Evolutionary conservation across 2,797 vertebrate species (phyloP).

Genomic region (Notolepis coatsorum): DNA sequence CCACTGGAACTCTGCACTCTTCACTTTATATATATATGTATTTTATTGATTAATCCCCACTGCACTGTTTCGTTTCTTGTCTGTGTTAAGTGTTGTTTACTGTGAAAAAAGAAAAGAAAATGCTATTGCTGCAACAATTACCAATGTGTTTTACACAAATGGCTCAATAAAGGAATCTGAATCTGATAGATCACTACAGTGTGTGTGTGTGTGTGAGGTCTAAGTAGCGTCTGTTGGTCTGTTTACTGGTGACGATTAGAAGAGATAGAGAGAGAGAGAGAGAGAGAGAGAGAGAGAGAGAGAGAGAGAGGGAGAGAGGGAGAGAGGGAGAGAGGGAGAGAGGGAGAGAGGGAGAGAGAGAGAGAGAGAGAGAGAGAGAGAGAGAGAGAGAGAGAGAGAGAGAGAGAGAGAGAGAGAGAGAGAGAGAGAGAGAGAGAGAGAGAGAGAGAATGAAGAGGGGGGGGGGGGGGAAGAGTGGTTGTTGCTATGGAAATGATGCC

Average conservation of each 20-base stretch:
- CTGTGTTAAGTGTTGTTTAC: too few relatives aligned
- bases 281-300: neutral
- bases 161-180: too few relatives aligned
- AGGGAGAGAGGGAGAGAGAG: too few relatives aligned
- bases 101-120: too few relatives aligned
- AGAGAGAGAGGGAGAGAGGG: neutral
- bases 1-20: too few relatives aligned
- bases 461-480: conserved; percentile 12
- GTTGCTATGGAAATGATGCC: conserved; percentile 22
- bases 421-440: neutral
- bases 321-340: neutral
- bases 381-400: neutral
- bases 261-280: too few relatives aligned
- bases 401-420: neutral
- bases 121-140: too few relatives aligned
- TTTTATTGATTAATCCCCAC: too few relatives aligned
- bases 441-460: neutral
- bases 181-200: too few relatives aligned
- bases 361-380: neutral
- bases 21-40: too few relatives aligned
- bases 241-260: neutral
- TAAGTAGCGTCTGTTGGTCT: conserved; percentile 24
- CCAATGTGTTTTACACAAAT: too few relatives aligned
- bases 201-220: conserved; percentile 6
- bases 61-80: too few relatives aligned